Evolutionary conservation across 2,888 invertebrate genomes (phyloP).

Genomic region (Leptopilina syphax): DNA sequence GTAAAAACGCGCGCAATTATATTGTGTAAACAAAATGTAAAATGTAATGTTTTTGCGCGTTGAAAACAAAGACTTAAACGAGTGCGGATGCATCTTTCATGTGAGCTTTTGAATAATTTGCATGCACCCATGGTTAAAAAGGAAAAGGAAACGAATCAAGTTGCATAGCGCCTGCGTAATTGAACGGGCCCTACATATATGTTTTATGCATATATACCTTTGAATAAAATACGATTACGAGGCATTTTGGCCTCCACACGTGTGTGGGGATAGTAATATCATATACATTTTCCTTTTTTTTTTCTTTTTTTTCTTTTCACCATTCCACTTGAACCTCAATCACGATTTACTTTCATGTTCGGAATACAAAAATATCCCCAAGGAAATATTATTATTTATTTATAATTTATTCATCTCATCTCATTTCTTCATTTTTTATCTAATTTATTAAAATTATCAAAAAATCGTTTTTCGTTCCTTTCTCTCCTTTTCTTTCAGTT

Average conservation of each 20-base stretch:
- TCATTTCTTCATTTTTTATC: not conserved
- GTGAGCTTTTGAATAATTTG: slow-evolving; percentile 41
- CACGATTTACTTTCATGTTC: slow-evolving; percentile 44
- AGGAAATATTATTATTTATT: not conserved
- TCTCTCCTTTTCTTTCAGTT: too few species aligned
- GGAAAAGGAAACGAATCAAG: slow-evolving; percentile 49
- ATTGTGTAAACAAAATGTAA: not conserved
- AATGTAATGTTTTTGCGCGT: not conserved
- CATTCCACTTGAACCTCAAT: slow-evolving; percentile 30
- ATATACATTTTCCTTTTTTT: slow-evolving; percentile 42
- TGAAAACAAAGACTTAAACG: slow-evolving; percentile 23
- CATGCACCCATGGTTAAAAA: slow-evolving; percentile 24
- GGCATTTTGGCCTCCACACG: slow-evolving; percentile 67
- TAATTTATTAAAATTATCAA: too few species aligned
- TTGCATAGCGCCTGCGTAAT: slow-evolving; percentile 50
- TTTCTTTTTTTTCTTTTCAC: slow-evolving; percentile 44
- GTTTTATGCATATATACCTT: slow-evolving; percentile 67
- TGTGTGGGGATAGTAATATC: slow-evolving; percentile 51
- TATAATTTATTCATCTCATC: not conserved
- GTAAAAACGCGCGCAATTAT: not conserved
- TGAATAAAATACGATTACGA: slow-evolving; percentile 70
- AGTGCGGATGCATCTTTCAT: slow-evolving; percentile 55
- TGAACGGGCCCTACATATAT: slow-evolving; percentile 58
- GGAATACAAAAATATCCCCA: not conserved
- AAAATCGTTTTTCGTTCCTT: too few species aligned